Conservation (phyloP, 2,888 invertebrate species). For the Drosophila anomalipes region DNA sequence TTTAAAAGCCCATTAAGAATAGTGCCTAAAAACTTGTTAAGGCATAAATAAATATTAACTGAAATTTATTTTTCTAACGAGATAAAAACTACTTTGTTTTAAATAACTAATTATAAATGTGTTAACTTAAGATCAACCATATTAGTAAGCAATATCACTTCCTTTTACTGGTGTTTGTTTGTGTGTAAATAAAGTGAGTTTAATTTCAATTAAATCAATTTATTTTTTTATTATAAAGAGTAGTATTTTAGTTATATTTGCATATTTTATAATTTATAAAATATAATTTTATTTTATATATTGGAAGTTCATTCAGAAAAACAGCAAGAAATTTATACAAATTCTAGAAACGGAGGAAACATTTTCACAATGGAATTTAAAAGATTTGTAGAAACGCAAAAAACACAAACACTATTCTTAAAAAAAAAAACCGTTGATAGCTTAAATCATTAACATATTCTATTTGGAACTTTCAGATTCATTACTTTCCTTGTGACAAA, state of each 20-base stretch:
- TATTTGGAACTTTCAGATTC: neutral
- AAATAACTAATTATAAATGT: constrained; percentile 28
- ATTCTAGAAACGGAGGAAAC: neutral
- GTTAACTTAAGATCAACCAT: constrained; percentile 2
- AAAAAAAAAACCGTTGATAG: neutral
- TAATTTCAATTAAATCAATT: neutral
- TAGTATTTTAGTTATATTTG: neutral
- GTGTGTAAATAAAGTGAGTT: neutral
- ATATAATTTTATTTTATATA: neutral
- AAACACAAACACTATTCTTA: neutral
- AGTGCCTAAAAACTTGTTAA: constrained; percentile 42
- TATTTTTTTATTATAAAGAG: neutral
- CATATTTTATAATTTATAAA: neutral
- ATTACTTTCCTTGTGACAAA: neutral
- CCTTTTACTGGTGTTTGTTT: constrained; percentile 4
- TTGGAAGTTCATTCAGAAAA: neutral
- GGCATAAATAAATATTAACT: constrained; percentile 43
- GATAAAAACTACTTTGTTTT: constrained; percentile 21
- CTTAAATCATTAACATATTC: neutral
- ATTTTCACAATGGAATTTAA: neutral
- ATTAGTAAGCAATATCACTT: constrained; percentile 24
- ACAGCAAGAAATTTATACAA: neutral
- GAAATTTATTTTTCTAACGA: neutral
- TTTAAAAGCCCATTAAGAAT: constrained; percentile 27
- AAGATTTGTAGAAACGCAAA: neutral